Base-by-base conservation (phyloP, 2,797 vertebrate species). In the Phaenicophaeus curvirostris region DNA sequence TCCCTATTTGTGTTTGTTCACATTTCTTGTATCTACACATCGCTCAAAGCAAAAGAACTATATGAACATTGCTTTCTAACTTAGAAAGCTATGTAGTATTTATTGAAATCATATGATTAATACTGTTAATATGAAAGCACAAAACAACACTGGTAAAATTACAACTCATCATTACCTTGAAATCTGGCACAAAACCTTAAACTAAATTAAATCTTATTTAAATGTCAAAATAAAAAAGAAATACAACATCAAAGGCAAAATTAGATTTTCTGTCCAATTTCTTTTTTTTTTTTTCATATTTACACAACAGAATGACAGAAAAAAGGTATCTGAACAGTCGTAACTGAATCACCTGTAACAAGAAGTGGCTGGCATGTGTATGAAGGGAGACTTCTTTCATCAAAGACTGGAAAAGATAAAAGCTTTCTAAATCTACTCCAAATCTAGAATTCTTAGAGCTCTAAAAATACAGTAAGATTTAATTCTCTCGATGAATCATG, bases 191-290 rank as follows among this genome's bases (percentile, higher is more conserved):
- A 51, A 88, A 87, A 95, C 12, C n/a, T 33, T 37, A 87, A 91
- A 81, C 18, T 77, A 81, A 87, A 91, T 71, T 91, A 80, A 89
- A 81, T 50, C 63, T 85, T 76, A 76, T 21, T 19, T 75, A 91
- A 93, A 80, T 80, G 39, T 30, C n/a, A 95, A 82, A 85, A 80
- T 17, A 24, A 48, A 74, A 55, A 79, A 77, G 41, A 35, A 79
- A 92, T 80, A 67, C 4, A 67, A 1, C 18, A 41, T 20, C 28
- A 63, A 77, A 54, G 21, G 37, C 61, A 89, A 90, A 93, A 72
- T 4, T 30, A 42, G 51, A 76, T n/a, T 42, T 33, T 58, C 20
- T 5, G 16, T 41, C 25, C 15, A 74, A 24, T 41, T 85, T 69
- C 16, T 30, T 57, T 11, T 13, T 31, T 27, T 35, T n/a, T 57